Conservation (phyloP, 2,888 invertebrate genomes). For the Peribatodes rhomboidaria region DNA sequence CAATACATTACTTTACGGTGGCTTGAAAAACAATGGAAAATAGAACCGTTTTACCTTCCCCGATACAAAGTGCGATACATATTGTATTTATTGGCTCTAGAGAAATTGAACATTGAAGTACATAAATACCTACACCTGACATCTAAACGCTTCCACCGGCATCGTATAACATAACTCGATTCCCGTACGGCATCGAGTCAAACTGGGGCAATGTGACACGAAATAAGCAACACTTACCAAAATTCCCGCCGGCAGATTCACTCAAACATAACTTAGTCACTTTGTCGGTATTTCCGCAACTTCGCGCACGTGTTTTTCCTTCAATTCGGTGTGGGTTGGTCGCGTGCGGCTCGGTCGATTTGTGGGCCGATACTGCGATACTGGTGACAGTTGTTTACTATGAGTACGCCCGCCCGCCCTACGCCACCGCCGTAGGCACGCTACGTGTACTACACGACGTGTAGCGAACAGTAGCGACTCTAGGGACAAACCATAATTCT, state of each 20-base stretch:
- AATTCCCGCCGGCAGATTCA: conserved; percentile 25
- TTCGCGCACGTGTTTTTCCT: conserved; percentile 31
- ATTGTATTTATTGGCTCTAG: neutral
- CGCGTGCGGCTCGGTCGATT: conserved; percentile 52
- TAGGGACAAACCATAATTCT: neutral
- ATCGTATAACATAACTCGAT: neutral
- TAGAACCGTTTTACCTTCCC: conserved; percentile 2
- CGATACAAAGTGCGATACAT: conserved; percentile 1
- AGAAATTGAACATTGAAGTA: neutral
- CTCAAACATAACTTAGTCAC: conserved; percentile 42
- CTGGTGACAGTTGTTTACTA: conserved; percentile 53
- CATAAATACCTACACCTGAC: neutral
- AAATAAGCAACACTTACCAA: conserved; percentile 24
- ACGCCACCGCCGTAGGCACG: conserved; percentile 34
- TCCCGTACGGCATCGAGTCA: neutral
- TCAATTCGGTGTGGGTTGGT: conserved; percentile 5
- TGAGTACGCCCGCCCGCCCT: conserved; percentile 36
- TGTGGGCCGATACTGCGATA: conserved; percentile 52
- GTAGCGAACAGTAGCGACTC: conserved; percentile 20
- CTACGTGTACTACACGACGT: neutral
- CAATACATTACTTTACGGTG: neutral
- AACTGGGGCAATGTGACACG: neutral
- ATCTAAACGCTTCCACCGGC: neutral
- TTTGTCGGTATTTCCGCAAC: conserved; percentile 27
- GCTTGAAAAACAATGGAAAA: conserved; percentile 6